phyloP scores from a whole-genome alignment of 2,113 vertebrate genomes.

The Seriola quinqueradiata region DNA sequence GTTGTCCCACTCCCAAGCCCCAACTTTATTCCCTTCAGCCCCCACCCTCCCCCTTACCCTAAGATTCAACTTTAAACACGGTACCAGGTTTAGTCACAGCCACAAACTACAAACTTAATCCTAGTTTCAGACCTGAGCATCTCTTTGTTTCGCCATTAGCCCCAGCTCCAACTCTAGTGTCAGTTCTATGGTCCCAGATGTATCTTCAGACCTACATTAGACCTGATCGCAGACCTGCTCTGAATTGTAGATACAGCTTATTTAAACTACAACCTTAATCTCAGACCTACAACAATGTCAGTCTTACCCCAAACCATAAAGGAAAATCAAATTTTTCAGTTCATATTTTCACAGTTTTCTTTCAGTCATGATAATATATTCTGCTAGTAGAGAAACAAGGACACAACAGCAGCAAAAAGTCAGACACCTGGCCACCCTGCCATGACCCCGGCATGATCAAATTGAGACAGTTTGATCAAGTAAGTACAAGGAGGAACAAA shows the following conservation, averaged over 20 bases:
- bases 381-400: background rate
- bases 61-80: conserved; percentile 32
- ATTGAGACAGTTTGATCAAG: conserved; percentile 2
- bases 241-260: background rate
- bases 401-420: no score
- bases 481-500: background rate
- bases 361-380: background rate
- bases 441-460: background rate
- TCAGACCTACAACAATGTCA: background rate
- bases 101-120: background rate
- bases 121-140: background rate
- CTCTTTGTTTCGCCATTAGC: background rate
- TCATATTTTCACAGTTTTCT: background rate
- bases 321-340: background rate
- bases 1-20: conserved; percentile 51
- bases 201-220: background rate
- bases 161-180: background rate
- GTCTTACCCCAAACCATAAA: background rate
- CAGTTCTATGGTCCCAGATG: background rate
- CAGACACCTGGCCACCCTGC: background rate
- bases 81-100: background rate
- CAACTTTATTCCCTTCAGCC: conserved; percentile 37
- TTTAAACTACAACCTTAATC: background rate
- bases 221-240: background rate
- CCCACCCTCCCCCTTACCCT: background rate